These are phyloP conservation scores for Sphyrna mokarran DNA, from an alignment of 2,113 vertebrate genomes.

Conservation along the genomic window DNA sequence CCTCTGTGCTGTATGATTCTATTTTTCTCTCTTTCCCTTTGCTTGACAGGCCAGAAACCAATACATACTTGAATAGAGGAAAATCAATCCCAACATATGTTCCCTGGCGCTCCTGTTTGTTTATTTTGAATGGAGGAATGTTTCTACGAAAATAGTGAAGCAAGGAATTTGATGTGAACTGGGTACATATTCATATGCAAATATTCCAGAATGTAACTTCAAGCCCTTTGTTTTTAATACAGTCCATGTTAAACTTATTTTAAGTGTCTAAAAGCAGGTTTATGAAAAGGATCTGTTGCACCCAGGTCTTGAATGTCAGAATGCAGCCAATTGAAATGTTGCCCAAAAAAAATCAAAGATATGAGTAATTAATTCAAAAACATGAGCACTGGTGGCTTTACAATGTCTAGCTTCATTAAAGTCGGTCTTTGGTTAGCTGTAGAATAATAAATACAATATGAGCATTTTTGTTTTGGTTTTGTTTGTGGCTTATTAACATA, in stretches of 20 bases:
- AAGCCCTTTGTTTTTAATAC: neutral
- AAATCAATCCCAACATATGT: neutral
- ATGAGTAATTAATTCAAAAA: neutral
- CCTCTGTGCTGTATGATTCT: no score
- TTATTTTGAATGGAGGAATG: neutral
- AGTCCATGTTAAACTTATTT: neutral
- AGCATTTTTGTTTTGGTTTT: conserved; percentile 21
- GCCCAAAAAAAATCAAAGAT: neutral
- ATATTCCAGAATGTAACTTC: neutral
- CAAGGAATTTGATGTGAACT: neutral
- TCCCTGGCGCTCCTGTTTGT: neutral
- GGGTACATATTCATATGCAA: neutral
- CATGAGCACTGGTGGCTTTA: neutral
- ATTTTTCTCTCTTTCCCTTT: neutral
- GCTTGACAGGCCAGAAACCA: neutral
- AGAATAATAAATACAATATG: neutral
- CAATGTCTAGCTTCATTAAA: conserved; percentile 16
- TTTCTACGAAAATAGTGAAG: neutral
- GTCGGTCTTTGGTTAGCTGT: neutral
- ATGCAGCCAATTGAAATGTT: neutral
- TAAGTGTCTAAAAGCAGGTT: neutral
- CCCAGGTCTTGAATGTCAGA: neutral
- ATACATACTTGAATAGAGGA: neutral
- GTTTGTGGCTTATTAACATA: conserved; percentile 33
- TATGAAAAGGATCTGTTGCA: neutral